phyloP scores from a whole-genome alignment of 2,113 vertebrate genomes.

The Chaenogobius annularis region DNA sequence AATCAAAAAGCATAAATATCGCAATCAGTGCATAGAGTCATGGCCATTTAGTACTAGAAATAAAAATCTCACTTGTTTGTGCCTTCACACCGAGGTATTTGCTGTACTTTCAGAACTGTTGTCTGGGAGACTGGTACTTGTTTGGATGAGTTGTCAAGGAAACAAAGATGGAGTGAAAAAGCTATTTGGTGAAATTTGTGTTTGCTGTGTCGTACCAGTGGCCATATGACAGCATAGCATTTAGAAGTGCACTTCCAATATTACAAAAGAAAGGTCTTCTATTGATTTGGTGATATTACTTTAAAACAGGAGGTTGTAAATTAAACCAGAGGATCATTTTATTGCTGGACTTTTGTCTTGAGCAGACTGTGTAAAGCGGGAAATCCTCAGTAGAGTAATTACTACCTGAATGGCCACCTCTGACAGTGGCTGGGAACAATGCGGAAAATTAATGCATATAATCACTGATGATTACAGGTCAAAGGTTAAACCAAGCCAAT shows the following conservation, averaged over 20 bases:
- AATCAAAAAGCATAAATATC: constrained; percentile 29
- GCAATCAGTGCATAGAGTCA: constrained; percentile 30
- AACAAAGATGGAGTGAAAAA: constrained; percentile 68
- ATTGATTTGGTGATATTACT: constrained; percentile 1
- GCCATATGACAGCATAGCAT: constrained; percentile 42
- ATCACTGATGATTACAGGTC: constrained; percentile 65
- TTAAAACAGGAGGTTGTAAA: constrained; percentile 40
- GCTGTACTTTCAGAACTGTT: constrained; percentile 71
- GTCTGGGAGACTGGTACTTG: constrained; percentile 79
- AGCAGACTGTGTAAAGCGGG: constrained; percentile 39
- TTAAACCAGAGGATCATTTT: constrained; percentile 50
- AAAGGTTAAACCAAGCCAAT: constrained; percentile 69
- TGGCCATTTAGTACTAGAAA: constrained; percentile 3
- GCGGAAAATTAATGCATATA: constrained; percentile 59
- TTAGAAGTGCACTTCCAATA: constrained; percentile 57
- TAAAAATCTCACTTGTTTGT: constrained; percentile 29
- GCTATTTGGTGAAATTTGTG: constrained; percentile 70
- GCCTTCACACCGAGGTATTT: constrained; percentile 46
- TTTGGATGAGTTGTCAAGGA: constrained; percentile 80
- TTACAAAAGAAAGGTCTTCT: constrained; percentile 36
- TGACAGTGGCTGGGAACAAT: constrained; percentile 47
- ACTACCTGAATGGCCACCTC: constrained; percentile 12
- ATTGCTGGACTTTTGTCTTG: constrained; percentile 46
- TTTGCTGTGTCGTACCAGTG: constrained; percentile 67
- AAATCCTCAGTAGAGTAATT: constrained; percentile 55